Conservation (phyloP, 1,140 invertebrate genomes). For the Ephestia elutella region DNA sequence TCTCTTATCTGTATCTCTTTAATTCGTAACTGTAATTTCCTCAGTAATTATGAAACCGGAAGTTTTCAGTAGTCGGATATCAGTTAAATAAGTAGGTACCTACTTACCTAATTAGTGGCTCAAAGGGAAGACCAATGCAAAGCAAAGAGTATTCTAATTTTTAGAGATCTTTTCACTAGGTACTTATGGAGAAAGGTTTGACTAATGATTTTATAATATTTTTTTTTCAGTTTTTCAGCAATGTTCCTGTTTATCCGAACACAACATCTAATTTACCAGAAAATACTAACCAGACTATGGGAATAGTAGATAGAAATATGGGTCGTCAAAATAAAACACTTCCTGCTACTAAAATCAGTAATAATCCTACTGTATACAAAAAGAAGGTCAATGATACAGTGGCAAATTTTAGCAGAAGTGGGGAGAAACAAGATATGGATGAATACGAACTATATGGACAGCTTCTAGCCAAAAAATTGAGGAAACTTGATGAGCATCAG, state of each 20-base stretch:
- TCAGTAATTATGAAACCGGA: no score
- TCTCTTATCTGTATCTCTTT: no score
- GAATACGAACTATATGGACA: conserved; percentile 58
- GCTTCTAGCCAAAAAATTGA: conserved; percentile 56
- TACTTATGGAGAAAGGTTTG: no score
- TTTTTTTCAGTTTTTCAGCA: conserved; percentile 6
- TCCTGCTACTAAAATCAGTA: not conserved
- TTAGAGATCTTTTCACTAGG: no score
- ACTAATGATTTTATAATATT: no score
- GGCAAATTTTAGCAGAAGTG: not conserved
- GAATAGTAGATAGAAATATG: not conserved
- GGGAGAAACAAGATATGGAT: conserved; percentile 28
- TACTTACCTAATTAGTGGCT: not conserved
- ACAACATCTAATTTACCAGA: not conserved
- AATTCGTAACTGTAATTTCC: no score
- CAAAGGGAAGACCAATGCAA: no score
- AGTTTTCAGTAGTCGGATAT: not conserved
- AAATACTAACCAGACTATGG: not conserved
- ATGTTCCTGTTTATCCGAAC: not conserved
- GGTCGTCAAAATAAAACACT: not conserved
- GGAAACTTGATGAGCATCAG: conserved; percentile 58
- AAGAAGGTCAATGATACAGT: not conserved
- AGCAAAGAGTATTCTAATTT: no score
- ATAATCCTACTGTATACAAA: no score
- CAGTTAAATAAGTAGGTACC: not conserved